These are phyloP conservation scores for Physocephala rufipes DNA, from an alignment of 2,888 invertebrate genomes.

Conservation along the genomic window DNA sequence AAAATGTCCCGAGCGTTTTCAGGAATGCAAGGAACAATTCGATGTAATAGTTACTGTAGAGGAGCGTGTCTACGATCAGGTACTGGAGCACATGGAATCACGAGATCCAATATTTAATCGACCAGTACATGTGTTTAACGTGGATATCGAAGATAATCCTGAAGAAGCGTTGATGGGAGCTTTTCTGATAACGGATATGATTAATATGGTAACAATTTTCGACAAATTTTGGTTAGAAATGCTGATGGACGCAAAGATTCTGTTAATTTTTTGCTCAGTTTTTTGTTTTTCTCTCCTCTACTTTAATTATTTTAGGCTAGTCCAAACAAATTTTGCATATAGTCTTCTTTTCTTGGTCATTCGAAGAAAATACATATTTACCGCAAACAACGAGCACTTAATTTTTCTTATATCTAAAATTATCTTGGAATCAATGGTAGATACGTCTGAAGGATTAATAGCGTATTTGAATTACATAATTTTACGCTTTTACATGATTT, in stretches of 20 bases:
- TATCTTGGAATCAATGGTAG: no score
- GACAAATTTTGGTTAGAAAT: conserved; percentile 3
- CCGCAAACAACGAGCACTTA: conserved; percentile 35
- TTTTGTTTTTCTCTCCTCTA: neutral
- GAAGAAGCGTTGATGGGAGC: conserved; percentile 99
- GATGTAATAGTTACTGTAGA: conserved; percentile 97
- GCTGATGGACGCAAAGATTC: neutral
- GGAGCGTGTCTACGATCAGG: conserved; percentile 98
- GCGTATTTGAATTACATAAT: neutral
- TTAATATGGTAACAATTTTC: conserved; percentile 75
- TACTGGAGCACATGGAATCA: conserved; percentile 90
- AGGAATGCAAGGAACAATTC: conserved; percentile 86
- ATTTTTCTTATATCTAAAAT: conserved; percentile 37
- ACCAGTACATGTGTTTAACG: conserved; percentile 95
- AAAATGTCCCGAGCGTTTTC: conserved; percentile 92
- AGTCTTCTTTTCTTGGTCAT: conserved; percentile 21
- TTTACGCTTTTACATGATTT: no score
- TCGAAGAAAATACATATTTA: conserved; percentile 37
- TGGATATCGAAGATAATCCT: conserved; percentile 99
- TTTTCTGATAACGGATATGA: conserved; percentile 96
- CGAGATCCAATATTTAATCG: conserved; percentile 82
- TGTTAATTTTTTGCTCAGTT: conserved; percentile 13
- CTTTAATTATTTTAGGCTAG: conserved; percentile 16
- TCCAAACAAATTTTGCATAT: conserved; percentile 12
- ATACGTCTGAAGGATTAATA: neutral